Evolutionary conservation across 2,888 invertebrate species (phyloP).

Genomic region (Geophilus truncorum): DNA sequence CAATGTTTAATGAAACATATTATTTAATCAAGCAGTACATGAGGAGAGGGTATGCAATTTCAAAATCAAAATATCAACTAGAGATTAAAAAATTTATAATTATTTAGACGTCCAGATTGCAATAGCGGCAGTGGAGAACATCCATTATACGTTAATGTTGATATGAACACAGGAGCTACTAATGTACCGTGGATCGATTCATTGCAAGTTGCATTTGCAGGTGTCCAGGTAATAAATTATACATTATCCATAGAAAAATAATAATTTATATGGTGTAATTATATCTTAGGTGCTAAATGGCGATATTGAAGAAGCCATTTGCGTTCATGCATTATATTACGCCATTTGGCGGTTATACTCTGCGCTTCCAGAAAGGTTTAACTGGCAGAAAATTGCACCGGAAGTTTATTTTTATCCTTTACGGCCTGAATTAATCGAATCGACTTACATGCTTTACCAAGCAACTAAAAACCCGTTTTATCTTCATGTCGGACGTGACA

Average conservation of each 20-base stretch:
- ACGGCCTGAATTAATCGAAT: slow-evolving; percentile 59
- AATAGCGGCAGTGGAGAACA: slow-evolving; percentile 56
- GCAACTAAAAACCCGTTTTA: slow-evolving; percentile 63
- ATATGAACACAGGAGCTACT: slow-evolving; percentile 55
- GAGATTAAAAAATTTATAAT: neutral
- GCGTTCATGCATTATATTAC: slow-evolving; percentile 59
- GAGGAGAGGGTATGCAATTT: slow-evolving; percentile 52
- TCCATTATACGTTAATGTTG: slow-evolving; percentile 61
- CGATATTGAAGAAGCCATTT: slow-evolving; percentile 61
- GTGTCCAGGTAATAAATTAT: slow-evolving; percentile 48
- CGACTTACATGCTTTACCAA: slow-evolving; percentile 59
- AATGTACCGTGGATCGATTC: slow-evolving; percentile 61
- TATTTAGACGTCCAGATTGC: slow-evolving; percentile 52
- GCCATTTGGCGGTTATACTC: slow-evolving; percentile 59
- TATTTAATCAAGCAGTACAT: slow-evolving; percentile 55
- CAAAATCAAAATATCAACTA: neutral
- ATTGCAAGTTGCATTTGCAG: slow-evolving; percentile 54
- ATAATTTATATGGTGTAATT: no score
- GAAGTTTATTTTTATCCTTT: slow-evolving; percentile 61
- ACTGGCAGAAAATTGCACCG: slow-evolving; percentile 52
- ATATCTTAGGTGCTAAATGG: slow-evolving; percentile 57
- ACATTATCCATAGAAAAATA: no score
- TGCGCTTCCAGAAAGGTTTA: slow-evolving; percentile 55
- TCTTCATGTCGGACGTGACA: slow-evolving; percentile 59
- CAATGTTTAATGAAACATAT: slow-evolving; percentile 58